These are phyloP conservation scores for Hippocampus comes DNA, from an alignment of 2,113 vertebrate species.

Conservation along the genomic window DNA sequence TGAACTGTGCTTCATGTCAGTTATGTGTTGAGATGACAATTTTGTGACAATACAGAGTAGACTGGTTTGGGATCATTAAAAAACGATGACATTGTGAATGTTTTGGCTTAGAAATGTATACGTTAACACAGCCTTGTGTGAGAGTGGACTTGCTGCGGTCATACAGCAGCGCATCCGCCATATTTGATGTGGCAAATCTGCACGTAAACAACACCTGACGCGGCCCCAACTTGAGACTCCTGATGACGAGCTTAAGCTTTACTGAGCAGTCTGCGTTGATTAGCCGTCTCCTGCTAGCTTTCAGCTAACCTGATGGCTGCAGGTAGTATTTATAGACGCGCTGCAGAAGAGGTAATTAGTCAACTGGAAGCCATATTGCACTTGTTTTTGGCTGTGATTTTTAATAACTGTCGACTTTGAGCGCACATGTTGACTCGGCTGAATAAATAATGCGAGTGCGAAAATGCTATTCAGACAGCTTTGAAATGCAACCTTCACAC, in stretches of 20 bases:
- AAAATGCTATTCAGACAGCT: neutral
- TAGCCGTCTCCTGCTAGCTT: conserved; percentile 16
- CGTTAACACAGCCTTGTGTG: too few relatives aligned
- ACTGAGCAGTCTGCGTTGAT: conserved; percentile 28
- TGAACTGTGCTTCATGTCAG: too few relatives aligned
- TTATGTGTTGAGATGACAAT: too few relatives aligned
- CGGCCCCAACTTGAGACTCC: conserved; percentile 19
- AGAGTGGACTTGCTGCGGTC: too few relatives aligned
- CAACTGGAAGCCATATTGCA: neutral
- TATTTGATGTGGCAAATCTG: too few relatives aligned
- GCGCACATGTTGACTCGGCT: neutral
- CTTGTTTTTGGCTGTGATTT: neutral
- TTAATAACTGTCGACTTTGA: neutral
- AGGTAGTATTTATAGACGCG: conserved; percentile 2
- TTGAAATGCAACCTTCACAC: neutral
- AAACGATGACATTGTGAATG: too few relatives aligned
- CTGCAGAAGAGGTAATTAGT: neutral
- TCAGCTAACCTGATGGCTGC: conserved; percentile 29
- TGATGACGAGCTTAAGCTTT: conserved; percentile 7
- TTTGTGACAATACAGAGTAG: too few relatives aligned
- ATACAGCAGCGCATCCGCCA: too few relatives aligned
- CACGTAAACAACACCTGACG: neutral
- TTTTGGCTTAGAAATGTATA: too few relatives aligned
- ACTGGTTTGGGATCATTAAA: too few relatives aligned
- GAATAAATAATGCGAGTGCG: neutral